Evolutionary conservation across 2,113 vertebrate species (phyloP).

Genomic region (Psammodynastes pulverulentus): DNA sequence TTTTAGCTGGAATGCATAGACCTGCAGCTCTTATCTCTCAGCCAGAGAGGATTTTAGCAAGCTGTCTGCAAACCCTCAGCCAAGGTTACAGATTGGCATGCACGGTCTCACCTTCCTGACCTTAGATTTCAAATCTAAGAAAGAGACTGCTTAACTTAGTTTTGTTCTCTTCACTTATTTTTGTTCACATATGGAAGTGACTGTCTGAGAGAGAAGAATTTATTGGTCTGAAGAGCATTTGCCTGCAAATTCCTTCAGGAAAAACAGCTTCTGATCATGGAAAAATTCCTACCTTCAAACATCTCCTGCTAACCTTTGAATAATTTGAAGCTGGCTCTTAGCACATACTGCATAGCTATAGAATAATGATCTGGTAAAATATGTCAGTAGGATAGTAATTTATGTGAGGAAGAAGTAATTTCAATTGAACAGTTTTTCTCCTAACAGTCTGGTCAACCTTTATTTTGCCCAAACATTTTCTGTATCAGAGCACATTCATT

Average conservation of each 20-base stretch:
- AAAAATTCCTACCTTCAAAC: background rate
- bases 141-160: background rate
- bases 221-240: background rate
- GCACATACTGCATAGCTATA: background rate
- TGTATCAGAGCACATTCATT: background rate
- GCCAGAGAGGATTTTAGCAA: background rate
- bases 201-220: background rate
- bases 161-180: background rate
- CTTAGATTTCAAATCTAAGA: background rate
- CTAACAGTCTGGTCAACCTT: background rate
- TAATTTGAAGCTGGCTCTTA: background rate
- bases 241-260: no score
- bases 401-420: background rate
- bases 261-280: background rate
- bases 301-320: background rate
- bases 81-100: conserved; percentile 36
- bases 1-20: background rate
- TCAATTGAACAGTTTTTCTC: background rate
- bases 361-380: background rate
- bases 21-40: background rate
- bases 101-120: conserved; percentile 1
- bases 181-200: background rate
- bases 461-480: background rate
- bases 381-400: background rate
- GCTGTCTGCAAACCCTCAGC: background rate